A percentile compares a stretch with the other conserved stretches of the same genome.
phyloP scores from a whole-genome alignment of 2,113 vertebrate species.

The Dicrurus megarhynchus region DNA sequence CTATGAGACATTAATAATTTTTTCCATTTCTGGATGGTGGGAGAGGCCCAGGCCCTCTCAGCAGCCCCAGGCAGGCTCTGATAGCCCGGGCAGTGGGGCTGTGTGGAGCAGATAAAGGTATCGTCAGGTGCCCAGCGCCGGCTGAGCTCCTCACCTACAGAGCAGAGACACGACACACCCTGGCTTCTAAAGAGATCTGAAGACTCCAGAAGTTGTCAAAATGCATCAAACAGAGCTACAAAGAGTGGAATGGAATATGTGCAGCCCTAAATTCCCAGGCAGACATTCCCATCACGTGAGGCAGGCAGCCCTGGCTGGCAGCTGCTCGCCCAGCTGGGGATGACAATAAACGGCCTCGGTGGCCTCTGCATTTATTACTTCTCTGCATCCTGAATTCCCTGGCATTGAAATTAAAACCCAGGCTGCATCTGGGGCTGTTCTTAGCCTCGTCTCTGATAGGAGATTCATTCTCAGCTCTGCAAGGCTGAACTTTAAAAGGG shows the following conservation, averaged over 20 bases:
- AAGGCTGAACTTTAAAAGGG: neutral
- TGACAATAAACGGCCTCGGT: neutral
- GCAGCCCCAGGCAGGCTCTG: neutral
- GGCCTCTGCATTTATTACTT: neutral
- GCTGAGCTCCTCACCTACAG: neutral
- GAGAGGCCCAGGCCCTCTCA: neutral
- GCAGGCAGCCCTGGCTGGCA: neutral
- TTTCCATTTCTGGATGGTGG: neutral
- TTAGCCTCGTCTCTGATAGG: neutral
- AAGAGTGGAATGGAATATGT: neutral
- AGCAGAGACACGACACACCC: neutral
- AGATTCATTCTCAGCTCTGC: neutral
- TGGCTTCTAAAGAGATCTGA: rapidly evolving
- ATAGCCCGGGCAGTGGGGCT: neutral
- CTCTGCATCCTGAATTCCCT: neutral
- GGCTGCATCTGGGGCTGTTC: neutral
- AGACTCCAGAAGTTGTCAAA: neutral
- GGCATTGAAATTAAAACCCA: neutral
- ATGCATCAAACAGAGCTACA: neutral
- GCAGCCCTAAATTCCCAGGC: neutral
- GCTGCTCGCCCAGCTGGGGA: neutral
- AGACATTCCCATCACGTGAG: neutral
- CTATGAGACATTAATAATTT: neutral
- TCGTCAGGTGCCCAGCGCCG: rapidly evolving
- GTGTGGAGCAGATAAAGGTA: neutral